Evolutionary conservation across 2,797 vertebrate species (phyloP).

Genomic region (Fistularia tabacaria): DNA sequence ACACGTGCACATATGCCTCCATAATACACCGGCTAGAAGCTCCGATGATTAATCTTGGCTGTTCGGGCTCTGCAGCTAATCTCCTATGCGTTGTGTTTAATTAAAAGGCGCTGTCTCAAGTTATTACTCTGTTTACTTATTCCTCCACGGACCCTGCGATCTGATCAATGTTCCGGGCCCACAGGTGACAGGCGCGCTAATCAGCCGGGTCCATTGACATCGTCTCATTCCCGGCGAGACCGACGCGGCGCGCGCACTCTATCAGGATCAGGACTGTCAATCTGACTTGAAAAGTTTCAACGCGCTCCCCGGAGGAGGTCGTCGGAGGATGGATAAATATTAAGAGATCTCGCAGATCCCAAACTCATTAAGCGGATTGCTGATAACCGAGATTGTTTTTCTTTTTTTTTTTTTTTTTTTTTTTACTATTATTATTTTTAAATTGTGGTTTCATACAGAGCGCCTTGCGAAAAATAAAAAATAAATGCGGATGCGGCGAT

Average conservation of each 20-base stretch:
- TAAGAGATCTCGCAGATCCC: constrained; percentile 34
- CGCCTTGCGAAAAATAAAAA: too few species aligned
- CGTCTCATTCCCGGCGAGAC: constrained; percentile 53
- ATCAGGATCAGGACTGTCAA: constrained; percentile 50
- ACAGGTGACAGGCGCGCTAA: constrained; percentile 78
- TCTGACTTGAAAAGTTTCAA: constrained; percentile 48
- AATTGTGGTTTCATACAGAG: too few species aligned
- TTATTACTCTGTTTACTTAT: constrained; percentile 82
- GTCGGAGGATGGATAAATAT: constrained; percentile 50
- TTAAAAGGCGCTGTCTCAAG: constrained; percentile 78
- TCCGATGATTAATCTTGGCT: constrained; percentile 71
- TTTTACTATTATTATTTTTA: too few species aligned
- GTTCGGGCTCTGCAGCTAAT: constrained; percentile 73
- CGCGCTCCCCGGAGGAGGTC: constrained; percentile 54
- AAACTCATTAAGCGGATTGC: constrained; percentile 49
- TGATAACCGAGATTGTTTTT: constrained; percentile 25
- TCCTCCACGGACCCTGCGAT: constrained; percentile 76
- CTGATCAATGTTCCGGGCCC: constrained; percentile 75
- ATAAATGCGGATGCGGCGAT: too few species aligned
- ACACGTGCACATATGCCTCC: not conserved
- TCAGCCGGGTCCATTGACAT: constrained; percentile 64
- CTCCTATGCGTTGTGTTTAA: constrained; percentile 78
- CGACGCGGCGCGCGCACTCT: constrained; percentile 44
- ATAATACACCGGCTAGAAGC: constrained; percentile 25
- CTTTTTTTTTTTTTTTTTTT: too few species aligned